These are phyloP conservation scores for Caerostris extrusa DNA, from an alignment of 1,140 invertebrate genomes.

Conservation along the genomic window DNA sequence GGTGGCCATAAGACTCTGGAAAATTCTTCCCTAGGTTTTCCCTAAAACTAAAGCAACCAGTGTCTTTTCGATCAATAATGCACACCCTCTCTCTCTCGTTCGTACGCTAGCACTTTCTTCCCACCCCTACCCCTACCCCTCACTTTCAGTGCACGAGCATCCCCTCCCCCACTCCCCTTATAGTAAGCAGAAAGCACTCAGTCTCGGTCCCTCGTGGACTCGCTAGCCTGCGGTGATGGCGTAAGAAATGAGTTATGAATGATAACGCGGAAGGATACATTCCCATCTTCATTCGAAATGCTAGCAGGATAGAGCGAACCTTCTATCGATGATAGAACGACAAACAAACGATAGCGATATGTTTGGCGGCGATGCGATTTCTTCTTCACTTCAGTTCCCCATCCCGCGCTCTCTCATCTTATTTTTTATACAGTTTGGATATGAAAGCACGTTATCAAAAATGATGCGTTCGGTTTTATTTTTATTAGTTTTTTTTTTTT, in stretches of 20 bases:
- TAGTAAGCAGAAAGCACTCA: conserved; percentile 53
- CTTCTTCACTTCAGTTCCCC: not conserved
- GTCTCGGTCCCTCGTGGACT: not conserved
- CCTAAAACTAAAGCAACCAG: conserved; percentile 41
- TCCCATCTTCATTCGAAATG: conserved; percentile 67
- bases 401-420: not conserved
- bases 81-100: not conserved
- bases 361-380: conserved; percentile 42
- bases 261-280: conserved; percentile 65
- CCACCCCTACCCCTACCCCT: not conserved
- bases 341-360: conserved; percentile 69
- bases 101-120: conserved; percentile 4
- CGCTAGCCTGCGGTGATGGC: conserved; percentile 58
- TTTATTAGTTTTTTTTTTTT: too few relatives aligned
- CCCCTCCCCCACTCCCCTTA: not conserved
- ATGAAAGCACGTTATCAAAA: conserved; percentile 67
- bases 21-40: not conserved
- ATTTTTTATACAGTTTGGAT: conserved; percentile 39
- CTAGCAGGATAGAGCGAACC: conserved; percentile 19
- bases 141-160: not conserved
- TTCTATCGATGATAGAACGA: conserved; percentile 72
- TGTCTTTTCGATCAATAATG: conserved; percentile 64
- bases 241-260: conserved; percentile 74
- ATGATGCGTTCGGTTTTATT: conserved; percentile 28
- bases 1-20: not conserved